Conservation (phyloP, 2,113 vertebrate genomes). For the Zosterops hypoxanthus region DNA sequence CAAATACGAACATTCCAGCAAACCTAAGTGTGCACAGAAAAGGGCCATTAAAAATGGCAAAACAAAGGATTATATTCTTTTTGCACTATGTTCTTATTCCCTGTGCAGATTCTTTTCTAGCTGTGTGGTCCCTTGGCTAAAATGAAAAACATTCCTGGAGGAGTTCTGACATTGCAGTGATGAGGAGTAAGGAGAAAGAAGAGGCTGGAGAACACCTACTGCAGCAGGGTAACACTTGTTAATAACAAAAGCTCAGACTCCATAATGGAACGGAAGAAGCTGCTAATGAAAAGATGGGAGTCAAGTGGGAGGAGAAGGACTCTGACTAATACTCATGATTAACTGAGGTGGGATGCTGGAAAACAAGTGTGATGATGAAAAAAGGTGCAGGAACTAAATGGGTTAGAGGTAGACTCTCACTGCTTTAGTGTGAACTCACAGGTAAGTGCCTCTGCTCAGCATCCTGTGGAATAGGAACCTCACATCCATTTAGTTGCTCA, state of each 20-base stretch:
- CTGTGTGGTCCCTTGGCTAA: background rate
- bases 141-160: background rate
- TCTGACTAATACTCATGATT: background rate
- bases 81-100: background rate
- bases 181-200: background rate
- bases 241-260: background rate
- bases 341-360: background rate
- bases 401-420: background rate
- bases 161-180: background rate
- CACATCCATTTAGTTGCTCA: background rate
- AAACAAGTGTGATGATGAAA: background rate
- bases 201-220: background rate
- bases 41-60: background rate
- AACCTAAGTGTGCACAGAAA: background rate
- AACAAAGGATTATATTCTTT: background rate
- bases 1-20: background rate
- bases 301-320: background rate
- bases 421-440: background rate
- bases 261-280: background rate
- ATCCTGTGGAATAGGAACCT: background rate
- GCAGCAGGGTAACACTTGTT: background rate
- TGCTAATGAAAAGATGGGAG: background rate
- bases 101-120: background rate
- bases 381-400: background rate
- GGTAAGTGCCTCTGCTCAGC: background rate